phyloP scores from a whole-genome alignment of 2,888 invertebrate species.

The Cheilosia impressa region DNA sequence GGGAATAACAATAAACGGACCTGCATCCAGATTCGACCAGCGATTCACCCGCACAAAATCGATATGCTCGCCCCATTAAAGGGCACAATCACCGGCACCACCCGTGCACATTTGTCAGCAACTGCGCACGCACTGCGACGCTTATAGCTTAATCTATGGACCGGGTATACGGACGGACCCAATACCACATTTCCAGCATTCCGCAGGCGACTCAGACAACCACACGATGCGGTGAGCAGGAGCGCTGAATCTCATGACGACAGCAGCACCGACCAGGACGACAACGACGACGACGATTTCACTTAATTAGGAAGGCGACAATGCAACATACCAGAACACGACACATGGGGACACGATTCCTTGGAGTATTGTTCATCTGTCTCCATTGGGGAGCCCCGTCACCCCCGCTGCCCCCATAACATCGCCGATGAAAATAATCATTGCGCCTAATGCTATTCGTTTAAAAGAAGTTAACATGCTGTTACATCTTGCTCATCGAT shows the following conservation, averaged over 20 bases:
- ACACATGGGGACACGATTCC: constrained; percentile 76
- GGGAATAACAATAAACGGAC: constrained; percentile 49
- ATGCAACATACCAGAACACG: constrained; percentile 78
- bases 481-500: constrained; percentile 75
- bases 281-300: constrained; percentile 73
- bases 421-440: constrained; percentile 67
- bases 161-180: not conserved
- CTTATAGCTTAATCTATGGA: constrained; percentile 65
- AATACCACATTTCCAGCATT: constrained; percentile 64
- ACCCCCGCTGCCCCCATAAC: not conserved
- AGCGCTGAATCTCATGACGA: constrained; percentile 11
- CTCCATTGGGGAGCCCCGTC: constrained; percentile 32
- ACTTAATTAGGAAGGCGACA: constrained; percentile 78
- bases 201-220: constrained; percentile 26
- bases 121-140: constrained; percentile 49
- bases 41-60: constrained; percentile 60
- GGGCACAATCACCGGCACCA: constrained; percentile 10
- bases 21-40: constrained; percentile 34
- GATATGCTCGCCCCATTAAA: constrained; percentile 36
- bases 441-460: constrained; percentile 74
- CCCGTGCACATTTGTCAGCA: constrained; percentile 60
- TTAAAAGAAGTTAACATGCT: constrained; percentile 73
- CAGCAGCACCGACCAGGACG: constrained; percentile 23
- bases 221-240: constrained; percentile 28
- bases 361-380: constrained; percentile 73